Evolutionary conservation across 2,888 invertebrate species (phyloP), one percentile per base, ranked within the genome.

Genomic region (Rhamphomyia laevipes): DNA sequence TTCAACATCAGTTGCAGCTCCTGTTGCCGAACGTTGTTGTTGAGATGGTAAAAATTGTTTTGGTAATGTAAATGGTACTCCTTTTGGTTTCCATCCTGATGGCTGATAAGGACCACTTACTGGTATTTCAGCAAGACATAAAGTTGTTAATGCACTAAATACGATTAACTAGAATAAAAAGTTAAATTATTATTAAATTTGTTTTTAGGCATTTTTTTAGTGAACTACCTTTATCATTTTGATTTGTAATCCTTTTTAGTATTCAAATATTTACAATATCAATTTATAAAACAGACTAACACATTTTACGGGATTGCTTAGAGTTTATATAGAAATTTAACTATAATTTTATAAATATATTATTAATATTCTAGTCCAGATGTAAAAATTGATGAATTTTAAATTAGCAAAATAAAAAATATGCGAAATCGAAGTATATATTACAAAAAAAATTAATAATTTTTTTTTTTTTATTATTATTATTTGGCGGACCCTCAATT

Each of bases 1-100:
- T 51, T 59, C 56, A 10, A 59, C 23, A 47, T 67, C 62, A 30
- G 58, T 48, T 2, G 57, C 51, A 10, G 56, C 51, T 4, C 49
- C 43, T 51, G 52, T 35, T 55, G 55, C 13, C 49, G n/a, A n/a
- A n/a, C n/a, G 45, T 35, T 55, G 52, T n/a, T 44, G 48, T 16
- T 23, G 49, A 4, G 61, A 55, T 1, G 62, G 58, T 17, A 58
- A 47, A 49, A 58, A 61, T 49, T 63, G 58, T 21, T 55, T 56
- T 5, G 73, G 72, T n/a, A 73, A 50, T 23, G 60, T 56, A 45
- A 73, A 70, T 4, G 64, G 61, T 18, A 61, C 58, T 13, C 65
- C 66, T 21, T 60, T 58, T 12, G 73, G 72, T 33, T 64, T 67
- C 69, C 68, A 73, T 10, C 72, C 71, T 6, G 68, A 58, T 3